Conservation (phyloP, 2,113 vertebrate species). For the Prionailurus viverrinus region DNA sequence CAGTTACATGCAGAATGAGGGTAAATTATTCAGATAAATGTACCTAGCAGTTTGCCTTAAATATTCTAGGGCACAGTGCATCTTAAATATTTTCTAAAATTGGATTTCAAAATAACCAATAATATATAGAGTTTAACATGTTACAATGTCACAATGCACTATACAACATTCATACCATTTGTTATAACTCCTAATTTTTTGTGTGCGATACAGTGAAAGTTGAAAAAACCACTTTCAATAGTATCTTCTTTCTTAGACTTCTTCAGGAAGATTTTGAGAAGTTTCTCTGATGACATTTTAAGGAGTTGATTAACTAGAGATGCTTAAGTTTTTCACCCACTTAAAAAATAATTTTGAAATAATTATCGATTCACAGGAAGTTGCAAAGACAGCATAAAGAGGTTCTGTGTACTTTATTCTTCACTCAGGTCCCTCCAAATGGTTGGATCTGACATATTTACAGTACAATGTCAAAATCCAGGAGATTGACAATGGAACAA, state of each 20-base stretch:
- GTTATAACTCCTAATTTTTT: not conserved
- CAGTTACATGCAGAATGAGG: not conserved
- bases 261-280: not conserved
- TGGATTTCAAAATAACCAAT: conserved; percentile 42
- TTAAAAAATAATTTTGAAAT: not conserved
- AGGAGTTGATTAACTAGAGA: not conserved
- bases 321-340: not conserved
- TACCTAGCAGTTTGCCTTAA: not conserved
- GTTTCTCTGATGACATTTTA: not conserved
- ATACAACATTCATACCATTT: not conserved
- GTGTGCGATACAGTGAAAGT: not conserved
- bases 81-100: conserved; percentile 45
- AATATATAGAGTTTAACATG: not conserved
- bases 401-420: not conserved
- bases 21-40: not conserved
- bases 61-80: not conserved
- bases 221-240: not conserved
- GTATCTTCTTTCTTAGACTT: not conserved
- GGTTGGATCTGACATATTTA: not conserved
- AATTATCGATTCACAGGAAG: not conserved
- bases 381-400: not conserved
- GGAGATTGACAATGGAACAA: not conserved
- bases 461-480: not conserved
- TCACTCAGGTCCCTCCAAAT: not conserved
- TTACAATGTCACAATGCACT: not conserved